Percentiles rank a stretch among this genome's conserved stretches.
phyloP scores from a whole-genome alignment of 2,888 invertebrate species.

The Leucophenga maculata region DNA sequence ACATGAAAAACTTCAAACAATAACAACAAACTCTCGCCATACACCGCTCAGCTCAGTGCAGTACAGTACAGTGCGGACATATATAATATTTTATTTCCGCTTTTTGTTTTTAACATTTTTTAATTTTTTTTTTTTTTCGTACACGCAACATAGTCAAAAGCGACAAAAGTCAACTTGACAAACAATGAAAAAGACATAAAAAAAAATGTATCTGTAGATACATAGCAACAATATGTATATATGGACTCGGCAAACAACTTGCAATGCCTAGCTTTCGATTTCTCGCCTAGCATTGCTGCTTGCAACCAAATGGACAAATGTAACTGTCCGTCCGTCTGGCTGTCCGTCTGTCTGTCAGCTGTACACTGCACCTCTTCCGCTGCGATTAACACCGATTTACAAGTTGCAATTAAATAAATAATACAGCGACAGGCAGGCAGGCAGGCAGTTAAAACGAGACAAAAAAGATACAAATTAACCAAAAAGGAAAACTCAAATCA shows the following conservation, averaged over 20 bases:
- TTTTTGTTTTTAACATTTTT: conserved; percentile 27
- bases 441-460: not conserved
- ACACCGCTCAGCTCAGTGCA: not conserved
- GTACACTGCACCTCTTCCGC: too few species aligned
- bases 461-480: not conserved
- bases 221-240: too few species aligned
- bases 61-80: too few species aligned
- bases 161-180: conserved; percentile 45
- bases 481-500: not conserved
- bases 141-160: conserved; percentile 47
- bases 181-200: conserved; percentile 30
- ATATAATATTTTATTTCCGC: conserved; percentile 44
- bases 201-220: too few species aligned
- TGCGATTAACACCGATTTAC: too few species aligned
- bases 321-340: not conserved
- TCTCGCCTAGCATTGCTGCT: conserved; percentile 45
- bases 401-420: too few species aligned
- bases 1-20: too few species aligned
- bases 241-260: not conserved
- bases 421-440: too few species aligned
- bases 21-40: not conserved
- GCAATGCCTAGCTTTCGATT: not conserved
- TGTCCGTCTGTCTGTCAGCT: not conserved
- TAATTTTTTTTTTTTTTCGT: not conserved
- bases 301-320: conserved; percentile 54